Evolutionary conservation across 1,140 invertebrate species (phyloP).

Genomic region (Ectropis grisescens): DNA sequence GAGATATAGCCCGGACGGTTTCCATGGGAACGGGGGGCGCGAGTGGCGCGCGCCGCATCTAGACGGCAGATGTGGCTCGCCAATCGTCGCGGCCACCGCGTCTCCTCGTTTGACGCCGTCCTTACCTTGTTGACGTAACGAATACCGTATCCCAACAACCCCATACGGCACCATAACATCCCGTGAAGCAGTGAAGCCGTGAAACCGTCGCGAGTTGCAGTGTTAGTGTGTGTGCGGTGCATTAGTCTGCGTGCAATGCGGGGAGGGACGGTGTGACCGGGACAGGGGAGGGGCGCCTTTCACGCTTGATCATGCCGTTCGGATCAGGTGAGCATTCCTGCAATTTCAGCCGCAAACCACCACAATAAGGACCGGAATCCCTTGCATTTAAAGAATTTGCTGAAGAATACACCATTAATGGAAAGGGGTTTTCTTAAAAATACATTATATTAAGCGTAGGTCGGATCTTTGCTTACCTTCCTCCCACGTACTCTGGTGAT

Average conservation of each 20-base stretch:
- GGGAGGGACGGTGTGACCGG: conserved; percentile 34
- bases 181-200: conserved; percentile 22
- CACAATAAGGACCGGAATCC: too few relatives aligned
- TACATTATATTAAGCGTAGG: too few relatives aligned
- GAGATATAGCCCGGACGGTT: conserved; percentile 51
- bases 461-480: too few relatives aligned
- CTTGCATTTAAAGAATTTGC: too few relatives aligned
- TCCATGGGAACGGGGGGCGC: conserved; percentile 49
- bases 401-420: too few relatives aligned
- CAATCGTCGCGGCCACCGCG: conserved; percentile 38
- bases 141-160: conserved; percentile 16
- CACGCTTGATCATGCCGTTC: conserved; percentile 57
- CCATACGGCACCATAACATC: conserved; percentile 34
- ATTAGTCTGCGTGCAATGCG: conserved; percentile 32
- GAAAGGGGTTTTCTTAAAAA: too few relatives aligned
- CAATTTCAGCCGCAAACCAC: conserved; percentile 7
- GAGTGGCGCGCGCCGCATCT: conserved; percentile 48
- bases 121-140: conserved; percentile 34
- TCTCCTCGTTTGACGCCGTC: conserved; percentile 22
- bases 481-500: too few relatives aligned
- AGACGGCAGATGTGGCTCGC: conserved; percentile 48
- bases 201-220: conserved; percentile 6
- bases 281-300: conserved; percentile 45
- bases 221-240: conserved; percentile 30
- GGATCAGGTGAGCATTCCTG: conserved; percentile 53